Conservation (phyloP, 2,113 vertebrate species). For the Excalfactoria chinensis region DNA sequence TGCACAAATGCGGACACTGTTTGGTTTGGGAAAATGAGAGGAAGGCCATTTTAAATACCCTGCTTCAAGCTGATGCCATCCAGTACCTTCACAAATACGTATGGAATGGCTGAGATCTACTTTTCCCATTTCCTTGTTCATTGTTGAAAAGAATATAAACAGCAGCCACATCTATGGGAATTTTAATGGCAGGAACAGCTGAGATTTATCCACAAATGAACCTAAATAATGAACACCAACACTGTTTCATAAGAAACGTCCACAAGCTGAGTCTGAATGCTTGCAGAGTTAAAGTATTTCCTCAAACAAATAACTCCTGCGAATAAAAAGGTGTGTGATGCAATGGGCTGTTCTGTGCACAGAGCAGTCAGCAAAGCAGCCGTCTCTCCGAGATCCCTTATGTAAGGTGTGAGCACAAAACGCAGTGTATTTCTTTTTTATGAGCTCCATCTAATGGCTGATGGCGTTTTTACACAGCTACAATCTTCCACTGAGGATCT, state of each 20-base stretch:
- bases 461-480: constrained; percentile 53
- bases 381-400: background rate
- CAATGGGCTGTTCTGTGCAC: rapidly evolving
- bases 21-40: background rate
- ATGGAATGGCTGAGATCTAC: background rate
- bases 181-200: background rate
- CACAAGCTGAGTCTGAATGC: background rate
- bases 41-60: background rate
- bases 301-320: background rate
- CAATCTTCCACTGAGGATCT: background rate
- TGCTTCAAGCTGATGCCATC: background rate
- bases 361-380: background rate
- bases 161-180: no score
- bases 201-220: rapidly evolving
- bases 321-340: rapidly evolving
- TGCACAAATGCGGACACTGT: background rate
- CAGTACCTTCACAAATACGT: background rate
- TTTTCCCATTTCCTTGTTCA: no score
- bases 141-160: background rate
- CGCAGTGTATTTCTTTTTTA: constrained; percentile 46
- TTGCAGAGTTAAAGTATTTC: rapidly evolving
- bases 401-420: background rate
- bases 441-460: constrained; percentile 79
- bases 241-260: rapidly evolving
- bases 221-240: rapidly evolving